These are phyloP conservation scores for Euplagia quadripunctaria DNA, from an alignment of 2,888 invertebrate genomes.

Conservation along the genomic window DNA sequence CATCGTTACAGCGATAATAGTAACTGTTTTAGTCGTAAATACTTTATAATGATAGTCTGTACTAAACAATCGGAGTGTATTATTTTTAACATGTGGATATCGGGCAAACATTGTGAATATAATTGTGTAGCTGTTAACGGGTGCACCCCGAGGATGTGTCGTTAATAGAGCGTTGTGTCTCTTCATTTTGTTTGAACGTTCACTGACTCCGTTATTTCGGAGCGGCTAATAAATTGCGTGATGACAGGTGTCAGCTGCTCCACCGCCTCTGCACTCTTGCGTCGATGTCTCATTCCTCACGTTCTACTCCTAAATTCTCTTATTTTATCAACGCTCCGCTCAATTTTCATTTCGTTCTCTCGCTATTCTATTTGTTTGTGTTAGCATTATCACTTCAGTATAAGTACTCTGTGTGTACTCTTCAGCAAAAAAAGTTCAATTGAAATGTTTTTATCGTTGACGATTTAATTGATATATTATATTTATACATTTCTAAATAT, in stretches of 20 bases:
- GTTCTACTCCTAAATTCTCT: slow-evolving; percentile 85
- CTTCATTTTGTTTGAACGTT: slow-evolving; percentile 85
- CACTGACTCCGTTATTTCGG: slow-evolving; percentile 86
- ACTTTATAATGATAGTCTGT: slow-evolving; percentile 44
- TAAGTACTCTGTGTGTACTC: slow-evolving; percentile 21
- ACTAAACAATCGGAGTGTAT: slow-evolving; percentile 44
- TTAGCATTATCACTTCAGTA: slow-evolving; percentile 71
- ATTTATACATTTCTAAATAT: too few relatives aligned
- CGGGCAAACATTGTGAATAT: slow-evolving; percentile 69
- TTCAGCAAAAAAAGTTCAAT: background rate
- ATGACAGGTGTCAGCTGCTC: slow-evolving; percentile 88
- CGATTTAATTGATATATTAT: too few relatives aligned
- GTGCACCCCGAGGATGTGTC: slow-evolving; percentile 77
- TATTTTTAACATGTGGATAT: slow-evolving; percentile 51
- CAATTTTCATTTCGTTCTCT: slow-evolving; percentile 84
- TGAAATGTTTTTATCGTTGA: background rate
- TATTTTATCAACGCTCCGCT: slow-evolving; percentile 86
- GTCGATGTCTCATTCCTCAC: slow-evolving; percentile 87
- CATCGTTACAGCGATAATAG: slow-evolving; percentile 52
- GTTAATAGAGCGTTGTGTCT: slow-evolving; percentile 85
- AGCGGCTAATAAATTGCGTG: slow-evolving; percentile 86
- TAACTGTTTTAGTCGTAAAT: slow-evolving; percentile 55
- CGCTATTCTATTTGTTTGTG: slow-evolving; percentile 78
- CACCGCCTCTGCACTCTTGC: slow-evolving; percentile 87
- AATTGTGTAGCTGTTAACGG: slow-evolving; percentile 76